Conservation (phyloP, 2,888 invertebrate genomes). For the Calliphora vomitoria region DNA sequence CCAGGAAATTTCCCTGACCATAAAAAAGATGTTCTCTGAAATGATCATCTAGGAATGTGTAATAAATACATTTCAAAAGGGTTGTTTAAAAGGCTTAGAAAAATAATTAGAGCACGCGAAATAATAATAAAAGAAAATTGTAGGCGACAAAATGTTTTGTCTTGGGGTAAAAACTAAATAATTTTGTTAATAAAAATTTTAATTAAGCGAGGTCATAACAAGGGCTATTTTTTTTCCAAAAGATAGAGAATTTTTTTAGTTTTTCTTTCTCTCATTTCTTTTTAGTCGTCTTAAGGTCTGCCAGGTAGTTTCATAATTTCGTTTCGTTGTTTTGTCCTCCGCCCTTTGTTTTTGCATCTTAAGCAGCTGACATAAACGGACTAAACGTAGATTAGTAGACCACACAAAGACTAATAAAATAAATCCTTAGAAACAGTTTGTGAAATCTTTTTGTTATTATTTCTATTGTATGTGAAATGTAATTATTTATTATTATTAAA, state of each 20-base stretch:
- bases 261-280: neutral
- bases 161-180: slow-evolving; percentile 4
- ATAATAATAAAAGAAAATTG: slow-evolving; percentile 29
- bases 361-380: slow-evolving; percentile 67
- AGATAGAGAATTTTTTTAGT: no score
- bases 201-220: slow-evolving; percentile 39
- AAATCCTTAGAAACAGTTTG: slow-evolving; percentile 37
- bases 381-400: slow-evolving; percentile 69
- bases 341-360: slow-evolving; percentile 36
- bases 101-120: slow-evolving; percentile 69
- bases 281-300: neutral
- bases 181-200: slow-evolving; percentile 29
- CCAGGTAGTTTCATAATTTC: slow-evolving; percentile 27
- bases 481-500: slow-evolving; percentile 7
- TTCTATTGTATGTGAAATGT: slow-evolving; percentile 6
- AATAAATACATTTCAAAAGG: slow-evolving; percentile 29
- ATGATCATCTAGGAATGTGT: neutral
- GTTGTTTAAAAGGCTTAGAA: slow-evolving; percentile 44
- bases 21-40: slow-evolving; percentile 34
- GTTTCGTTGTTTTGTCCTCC: neutral
- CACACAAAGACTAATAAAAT: slow-evolving; percentile 70
- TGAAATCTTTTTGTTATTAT: slow-evolving; percentile 19
- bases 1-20: slow-evolving; percentile 42
- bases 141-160: slow-evolving; percentile 59
- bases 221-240: neutral